A percentile compares a stretch with the other conserved stretches of the same genome.
phyloP scores from a whole-genome alignment of 1,140 invertebrate genomes.

The Atta colombica region DNA sequence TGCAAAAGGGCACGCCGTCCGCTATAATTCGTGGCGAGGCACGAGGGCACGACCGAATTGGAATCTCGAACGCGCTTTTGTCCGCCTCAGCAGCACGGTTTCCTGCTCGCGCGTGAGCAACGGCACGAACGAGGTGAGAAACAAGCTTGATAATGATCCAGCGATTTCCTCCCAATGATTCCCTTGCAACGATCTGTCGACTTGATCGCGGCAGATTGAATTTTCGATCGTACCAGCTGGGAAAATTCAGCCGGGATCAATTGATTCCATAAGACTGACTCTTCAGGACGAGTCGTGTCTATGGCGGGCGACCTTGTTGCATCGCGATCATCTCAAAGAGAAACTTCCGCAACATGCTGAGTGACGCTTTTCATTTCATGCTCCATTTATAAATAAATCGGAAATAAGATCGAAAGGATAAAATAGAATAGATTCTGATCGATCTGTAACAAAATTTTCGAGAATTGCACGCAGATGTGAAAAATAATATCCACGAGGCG shows the following conservation, averaged over 20 bases:
- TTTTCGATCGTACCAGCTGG: slow-evolving; percentile 64
- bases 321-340: slow-evolving; percentile 14
- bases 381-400: not conserved
- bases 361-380: not conserved
- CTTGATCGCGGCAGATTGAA: slow-evolving; percentile 61
- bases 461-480: not conserved
- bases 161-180: slow-evolving; percentile 56
- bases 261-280: slow-evolving; percentile 14
- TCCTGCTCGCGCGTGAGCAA: slow-evolving; percentile 26
- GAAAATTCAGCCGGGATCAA: slow-evolving; percentile 29
- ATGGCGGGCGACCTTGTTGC: slow-evolving; percentile 2
- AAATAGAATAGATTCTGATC: slow-evolving; percentile 3
- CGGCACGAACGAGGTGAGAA: slow-evolving; percentile 71
- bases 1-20: slow-evolving; percentile 74
- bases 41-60: slow-evolving; percentile 72
- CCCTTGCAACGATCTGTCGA: slow-evolving; percentile 54
- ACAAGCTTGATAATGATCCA: slow-evolving; percentile 64
- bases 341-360: no score
- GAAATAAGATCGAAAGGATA: not conserved
- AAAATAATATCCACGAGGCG: not conserved
- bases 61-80: slow-evolving; percentile 75
- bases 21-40: slow-evolving; percentile 70
- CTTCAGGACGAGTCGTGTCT: slow-evolving; percentile 29
- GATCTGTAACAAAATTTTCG: not conserved
- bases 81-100: slow-evolving; percentile 56